A percentile compares a stretch with the other conserved stretches of the same genome.
Conservation (phyloP, 2,113 vertebrate species). For the Camelus bactrianus region DNA sequence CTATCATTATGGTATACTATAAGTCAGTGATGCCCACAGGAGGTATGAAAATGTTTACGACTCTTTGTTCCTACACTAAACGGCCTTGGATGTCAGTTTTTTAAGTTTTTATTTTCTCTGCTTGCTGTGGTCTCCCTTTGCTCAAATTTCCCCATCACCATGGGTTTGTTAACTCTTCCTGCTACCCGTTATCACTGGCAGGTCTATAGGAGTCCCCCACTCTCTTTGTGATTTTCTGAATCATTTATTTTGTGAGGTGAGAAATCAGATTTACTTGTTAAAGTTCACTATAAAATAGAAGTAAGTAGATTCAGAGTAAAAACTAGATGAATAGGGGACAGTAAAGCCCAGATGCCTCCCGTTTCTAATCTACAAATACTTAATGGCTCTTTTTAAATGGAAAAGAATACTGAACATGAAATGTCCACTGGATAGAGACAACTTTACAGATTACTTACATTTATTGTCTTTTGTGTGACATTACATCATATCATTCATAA, state of each 20-base stretch:
- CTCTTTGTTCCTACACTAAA: not conserved
- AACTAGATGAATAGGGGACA: not conserved
- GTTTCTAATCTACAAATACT: not conserved
- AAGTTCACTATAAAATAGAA: not conserved
- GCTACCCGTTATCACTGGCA: not conserved
- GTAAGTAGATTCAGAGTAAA: not conserved
- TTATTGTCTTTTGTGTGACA: constrained; percentile 47
- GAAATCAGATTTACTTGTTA: not conserved
- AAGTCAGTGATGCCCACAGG: not conserved
- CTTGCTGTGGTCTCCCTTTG: not conserved
- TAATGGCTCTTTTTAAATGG: not conserved
- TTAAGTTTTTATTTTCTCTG: not conserved
- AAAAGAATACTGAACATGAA: constrained; percentile 5
- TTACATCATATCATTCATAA: constrained; percentile 56
- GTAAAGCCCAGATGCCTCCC: not conserved
- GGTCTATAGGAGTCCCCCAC: not conserved
- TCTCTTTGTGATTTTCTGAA: not conserved
- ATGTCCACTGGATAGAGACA: constrained; percentile 25
- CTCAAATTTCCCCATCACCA: not conserved
- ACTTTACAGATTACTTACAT: constrained; percentile 34
- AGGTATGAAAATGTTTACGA: not conserved
- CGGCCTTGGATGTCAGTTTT: not conserved
- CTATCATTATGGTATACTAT: not conserved
- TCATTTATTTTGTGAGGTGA: not conserved
- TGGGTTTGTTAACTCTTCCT: not conserved